These are phyloP conservation scores for Coturnix japonica DNA, from an alignment of 2,113 vertebrate species.

Conservation along the genomic window DNA sequence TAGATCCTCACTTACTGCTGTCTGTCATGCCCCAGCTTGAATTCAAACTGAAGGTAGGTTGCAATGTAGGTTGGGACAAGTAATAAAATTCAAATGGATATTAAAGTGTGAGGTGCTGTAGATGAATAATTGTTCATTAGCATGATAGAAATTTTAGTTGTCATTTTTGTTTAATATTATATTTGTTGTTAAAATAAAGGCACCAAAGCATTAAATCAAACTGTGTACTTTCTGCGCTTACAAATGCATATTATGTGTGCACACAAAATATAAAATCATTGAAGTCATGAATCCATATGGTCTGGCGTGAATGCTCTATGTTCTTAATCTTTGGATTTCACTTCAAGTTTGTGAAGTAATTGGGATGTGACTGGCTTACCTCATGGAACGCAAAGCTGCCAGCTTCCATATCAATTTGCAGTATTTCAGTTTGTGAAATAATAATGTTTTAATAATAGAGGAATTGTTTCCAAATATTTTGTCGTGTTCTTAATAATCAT, in stretches of 20 bases:
- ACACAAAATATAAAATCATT: neutral
- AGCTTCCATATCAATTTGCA: neutral
- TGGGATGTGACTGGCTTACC: neutral
- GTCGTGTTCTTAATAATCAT: neutral
- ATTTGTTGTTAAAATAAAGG: neutral
- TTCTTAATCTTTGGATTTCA: neutral
- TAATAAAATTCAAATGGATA: neutral
- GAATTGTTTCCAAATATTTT: neutral
- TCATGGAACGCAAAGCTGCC: neutral
- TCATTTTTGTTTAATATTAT: neutral
- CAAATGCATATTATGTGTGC: neutral
- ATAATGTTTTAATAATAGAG: neutral
- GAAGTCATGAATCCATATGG: neutral
- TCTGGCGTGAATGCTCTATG: neutral
- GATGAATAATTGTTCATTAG: neutral
- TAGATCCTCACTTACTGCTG: slow-evolving; percentile 94
- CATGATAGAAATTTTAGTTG: neutral
- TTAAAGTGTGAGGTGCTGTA: neutral
- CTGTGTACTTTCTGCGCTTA: neutral
- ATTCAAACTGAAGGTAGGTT: slow-evolving; percentile 95
- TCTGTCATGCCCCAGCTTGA: slow-evolving; percentile 99
- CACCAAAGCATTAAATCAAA: neutral
- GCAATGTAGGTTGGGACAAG: neutral
- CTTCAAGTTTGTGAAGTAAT: neutral
- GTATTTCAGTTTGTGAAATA: neutral